Base-by-base conservation (phyloP, 1,140 invertebrate genomes). In the Piezodorus guildinii region DNA sequence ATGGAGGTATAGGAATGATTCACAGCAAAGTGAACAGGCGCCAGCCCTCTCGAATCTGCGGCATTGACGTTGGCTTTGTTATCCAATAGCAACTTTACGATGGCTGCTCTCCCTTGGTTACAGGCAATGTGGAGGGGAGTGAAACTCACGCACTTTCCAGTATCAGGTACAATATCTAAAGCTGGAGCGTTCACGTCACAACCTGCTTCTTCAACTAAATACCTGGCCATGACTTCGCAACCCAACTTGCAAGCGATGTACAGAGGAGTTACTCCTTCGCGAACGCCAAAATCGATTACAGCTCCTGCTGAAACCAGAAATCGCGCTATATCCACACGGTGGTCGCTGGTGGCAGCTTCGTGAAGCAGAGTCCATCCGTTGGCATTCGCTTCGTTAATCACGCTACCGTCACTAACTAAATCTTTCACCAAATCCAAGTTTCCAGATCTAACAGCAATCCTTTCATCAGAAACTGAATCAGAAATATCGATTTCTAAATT, bases 301-400 rank as follows among this genome's bases (percentile, higher is more conserved):
- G 59, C 58, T 43, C 64, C 64, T n/a, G 30, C 15, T 23, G 30
- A 23, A 14, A 65, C 10, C 0, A 65, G 19, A 10, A 62, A 15
- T 15, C 49, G 23, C 19, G 39, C 45, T 8, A 65, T 62, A 8
- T 65, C 43, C 8, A 23, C 15, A 19, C 14, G 19, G 2, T 27
- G 25, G 25, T 65, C 64, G 17, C 15, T 30, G 4, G 14, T 15
- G 5, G 64, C 27, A 16, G 64, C 59, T 62, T 65, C 64, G 39
- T 65, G 64, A 8, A 65, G 46, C 1, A 51, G 34, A 14, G 64
- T 65, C 43, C 46, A 65, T 10, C 64, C 45, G 21, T 60, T 59
- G 21, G 52, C 61, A 49, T 65, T 60, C 14, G 49, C 27, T 16
- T 46, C 27, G 9, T 65, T 39, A 0, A 51, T 23, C 15, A 19